Evolutionary conservation across 1,140 invertebrate genomes (phyloP).

Genomic region (Panonychus citri): DNA sequence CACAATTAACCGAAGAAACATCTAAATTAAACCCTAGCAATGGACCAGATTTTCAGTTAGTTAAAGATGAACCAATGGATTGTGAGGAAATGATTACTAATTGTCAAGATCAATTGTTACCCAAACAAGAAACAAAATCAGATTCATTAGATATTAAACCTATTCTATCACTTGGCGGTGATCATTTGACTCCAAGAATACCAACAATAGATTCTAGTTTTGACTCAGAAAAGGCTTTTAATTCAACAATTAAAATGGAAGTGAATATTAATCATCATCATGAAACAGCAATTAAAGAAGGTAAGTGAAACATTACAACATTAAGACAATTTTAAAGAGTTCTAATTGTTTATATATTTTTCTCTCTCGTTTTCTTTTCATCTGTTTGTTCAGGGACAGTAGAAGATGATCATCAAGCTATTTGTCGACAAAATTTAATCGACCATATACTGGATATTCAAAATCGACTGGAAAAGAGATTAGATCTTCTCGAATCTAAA

Average conservation of each 20-base stretch:
- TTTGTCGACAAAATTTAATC: not conserved
- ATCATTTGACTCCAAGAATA: no score
- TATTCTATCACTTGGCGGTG: no score
- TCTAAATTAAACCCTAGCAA: not conserved
- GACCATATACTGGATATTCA: slow-evolving; percentile 1
- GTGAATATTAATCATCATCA: not conserved
- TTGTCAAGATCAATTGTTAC: not conserved
- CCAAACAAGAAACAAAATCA: not conserved
- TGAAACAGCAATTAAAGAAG: not conserved
- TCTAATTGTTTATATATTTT: not conserved
- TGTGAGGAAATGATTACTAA: not conserved
- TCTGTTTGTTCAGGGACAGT: not conserved
- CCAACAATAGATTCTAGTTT: no score
- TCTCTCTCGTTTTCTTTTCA: no score
- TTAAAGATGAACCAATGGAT: not conserved
- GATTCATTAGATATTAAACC: not conserved
- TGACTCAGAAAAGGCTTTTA: no score
- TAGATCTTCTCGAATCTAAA: not conserved
- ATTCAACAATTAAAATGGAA: not conserved
- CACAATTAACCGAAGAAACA: not conserved
- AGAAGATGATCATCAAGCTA: not conserved
- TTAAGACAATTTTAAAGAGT: not conserved
- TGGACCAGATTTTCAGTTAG: not conserved
- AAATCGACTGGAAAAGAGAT: not conserved
- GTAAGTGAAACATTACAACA: not conserved